Evolutionary conservation across 1,140 invertebrate genomes (phyloP), one percentile per base, ranked within the genome.

Genomic region (Atta texana): DNA sequence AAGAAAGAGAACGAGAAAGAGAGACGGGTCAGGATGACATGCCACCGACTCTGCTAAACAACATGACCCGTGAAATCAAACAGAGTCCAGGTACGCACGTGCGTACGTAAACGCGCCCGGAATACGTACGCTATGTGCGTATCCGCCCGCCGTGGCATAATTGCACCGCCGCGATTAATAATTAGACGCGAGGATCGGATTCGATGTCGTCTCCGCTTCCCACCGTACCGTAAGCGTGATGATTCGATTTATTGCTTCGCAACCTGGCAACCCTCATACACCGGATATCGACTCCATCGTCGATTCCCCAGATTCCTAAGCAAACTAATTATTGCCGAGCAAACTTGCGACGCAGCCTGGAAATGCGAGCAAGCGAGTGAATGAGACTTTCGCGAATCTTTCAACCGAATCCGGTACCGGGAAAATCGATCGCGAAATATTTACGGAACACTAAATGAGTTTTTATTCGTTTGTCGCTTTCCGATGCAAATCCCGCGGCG

Each of bases 241-340:
- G 92, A 94, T 93, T 95, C 93, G 94, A 94, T 94, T 94, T 94
- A 94, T 94, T 92, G 93, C 91, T 85, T 90, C 90, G 90, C 86
- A 77, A 72, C 80, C 18, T 28, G 87, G 57, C 86, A 85, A 51
- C 24, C 16, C 55, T 24, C 24, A 31, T n/a, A 8, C n/a, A 61
- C 89, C 49, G 87, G 91, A 89, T 93, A 93, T 93, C 93, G 92
- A 94, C 93, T 92, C 51, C 88, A 76, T 71, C 85, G 49, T 21
- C 77, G 87, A 74, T 74, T 81, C 51, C 66, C 78, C 51, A 81
- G 68, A 82, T 74, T 82, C 80, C 68, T 49, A 61, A 82, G 80
- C 57, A 74, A 82, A 82, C 80, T 82, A 74, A 82, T 82, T 82
- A 82, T 82, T 82, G 68, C 34, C 68, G 80, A 49, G 68, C 68